A percentile compares a stretch with the other conserved stretches of the same genome.
Conservation (phyloP, 2,113 vertebrate species). For the Ctenomys sociabilis region DNA sequence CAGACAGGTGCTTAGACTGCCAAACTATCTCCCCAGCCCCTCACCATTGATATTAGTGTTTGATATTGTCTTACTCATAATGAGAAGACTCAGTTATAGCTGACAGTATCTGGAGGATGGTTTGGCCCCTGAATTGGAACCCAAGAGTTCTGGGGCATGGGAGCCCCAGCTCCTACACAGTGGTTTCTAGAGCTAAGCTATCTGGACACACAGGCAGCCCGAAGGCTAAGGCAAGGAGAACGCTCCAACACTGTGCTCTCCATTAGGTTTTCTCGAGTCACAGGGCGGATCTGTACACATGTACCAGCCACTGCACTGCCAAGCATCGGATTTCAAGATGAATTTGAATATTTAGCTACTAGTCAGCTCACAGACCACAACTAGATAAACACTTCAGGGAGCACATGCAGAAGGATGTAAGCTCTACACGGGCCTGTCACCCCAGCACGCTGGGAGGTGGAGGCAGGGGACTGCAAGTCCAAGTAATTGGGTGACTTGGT, state of each 20-base stretch:
- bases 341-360: slow-evolving; percentile 25
- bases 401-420: neutral
- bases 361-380: slow-evolving; percentile 26
- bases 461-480: neutral
- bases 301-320: neutral
- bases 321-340: slow-evolving; percentile 18
- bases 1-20: too few species aligned
- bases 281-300: neutral
- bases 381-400: slow-evolving; percentile 40
- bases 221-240: neutral
- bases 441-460: neutral
- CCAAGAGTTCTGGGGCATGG: neutral
- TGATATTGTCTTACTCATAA: slow-evolving; percentile 22
- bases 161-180: neutral
- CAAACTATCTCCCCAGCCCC: too few species aligned
- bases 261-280: neutral
- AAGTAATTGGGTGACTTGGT: neutral
- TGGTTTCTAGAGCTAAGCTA: neutral
- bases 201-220: neutral
- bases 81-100: slow-evolving; percentile 10
- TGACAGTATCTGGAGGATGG: neutral
- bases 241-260: neutral
- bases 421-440: neutral
- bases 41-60: neutral
- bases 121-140: slow-evolving; percentile 17